Conservation (phyloP, 2,113 vertebrate genomes). For the Eira barbara region DNA sequence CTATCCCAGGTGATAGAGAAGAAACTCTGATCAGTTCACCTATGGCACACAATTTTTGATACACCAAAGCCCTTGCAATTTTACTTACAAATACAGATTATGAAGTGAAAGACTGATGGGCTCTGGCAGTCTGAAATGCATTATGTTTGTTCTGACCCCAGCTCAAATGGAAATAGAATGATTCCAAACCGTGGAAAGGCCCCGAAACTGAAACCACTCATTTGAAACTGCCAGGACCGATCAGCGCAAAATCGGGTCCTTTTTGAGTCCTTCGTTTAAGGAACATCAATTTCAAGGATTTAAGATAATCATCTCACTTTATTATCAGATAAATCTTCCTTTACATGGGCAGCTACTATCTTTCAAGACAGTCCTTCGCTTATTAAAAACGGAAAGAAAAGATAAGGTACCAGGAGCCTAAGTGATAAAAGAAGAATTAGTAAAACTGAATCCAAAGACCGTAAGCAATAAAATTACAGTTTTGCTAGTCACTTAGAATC, state of each 20-base stretch:
- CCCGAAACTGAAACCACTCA: slow-evolving; percentile 50
- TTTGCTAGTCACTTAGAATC: slow-evolving; percentile 19
- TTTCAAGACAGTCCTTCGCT: not conserved
- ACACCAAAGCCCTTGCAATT: slow-evolving; percentile 27
- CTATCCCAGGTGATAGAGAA: not conserved
- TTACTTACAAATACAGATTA: slow-evolving; percentile 55
- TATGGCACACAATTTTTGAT: slow-evolving; percentile 59
- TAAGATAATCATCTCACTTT: slow-evolving; percentile 44
- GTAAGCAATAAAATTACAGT: slow-evolving; percentile 24
- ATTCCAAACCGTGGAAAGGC: not conserved
- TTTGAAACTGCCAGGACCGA: slow-evolving; percentile 53
- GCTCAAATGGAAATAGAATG: slow-evolving; percentile 38
- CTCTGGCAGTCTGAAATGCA: slow-evolving; percentile 19
- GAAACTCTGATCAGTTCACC: slow-evolving; percentile 42
- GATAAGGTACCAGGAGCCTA: not conserved
- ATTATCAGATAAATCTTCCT: slow-evolving; percentile 53
- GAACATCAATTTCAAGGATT: slow-evolving; percentile 48
- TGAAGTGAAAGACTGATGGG: slow-evolving; percentile 20
- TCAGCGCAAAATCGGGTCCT: slow-evolving; percentile 8
- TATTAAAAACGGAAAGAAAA: not conserved
- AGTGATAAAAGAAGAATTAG: slow-evolving; percentile 48
- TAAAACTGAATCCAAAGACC: slow-evolving; percentile 20
- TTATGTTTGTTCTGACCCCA: slow-evolving; percentile 49
- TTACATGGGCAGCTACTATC: slow-evolving; percentile 32
- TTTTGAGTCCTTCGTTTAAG: slow-evolving; percentile 36